phyloP scores from a whole-genome alignment of 2,113 vertebrate genomes.

The Perca fluviatilis region DNA sequence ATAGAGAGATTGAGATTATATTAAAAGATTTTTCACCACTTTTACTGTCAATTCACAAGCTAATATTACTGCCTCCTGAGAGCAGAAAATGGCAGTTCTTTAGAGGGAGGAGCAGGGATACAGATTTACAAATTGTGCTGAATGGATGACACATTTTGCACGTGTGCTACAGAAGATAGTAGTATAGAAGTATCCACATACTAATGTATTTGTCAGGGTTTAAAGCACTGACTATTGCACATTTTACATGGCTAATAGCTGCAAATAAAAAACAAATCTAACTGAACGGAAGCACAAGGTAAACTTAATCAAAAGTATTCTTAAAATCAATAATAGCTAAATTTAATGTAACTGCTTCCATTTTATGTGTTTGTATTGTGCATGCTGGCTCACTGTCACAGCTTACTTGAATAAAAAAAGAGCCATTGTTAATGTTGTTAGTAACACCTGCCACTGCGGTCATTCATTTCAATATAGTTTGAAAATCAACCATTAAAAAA shows the following conservation, averaged over 20 bases:
- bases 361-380: too few relatives aligned
- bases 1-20: slow-evolving; percentile 13
- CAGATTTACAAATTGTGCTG: slow-evolving; percentile 11
- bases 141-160: slow-evolving; percentile 25
- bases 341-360: too few relatives aligned
- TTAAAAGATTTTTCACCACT: slow-evolving; percentile 29
- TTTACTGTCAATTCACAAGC: slow-evolving; percentile 21
- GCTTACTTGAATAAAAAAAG: too few relatives aligned
- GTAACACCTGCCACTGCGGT: too few relatives aligned
- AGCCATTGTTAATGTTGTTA: too few relatives aligned
- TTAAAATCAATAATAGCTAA: too few relatives aligned
- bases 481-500: too few relatives aligned
- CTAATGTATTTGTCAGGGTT: neutral
- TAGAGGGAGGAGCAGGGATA: neutral
- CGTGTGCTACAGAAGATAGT: neutral
- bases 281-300: neutral
- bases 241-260: neutral
- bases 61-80: neutral
- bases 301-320: neutral
- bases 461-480: too few relatives aligned
- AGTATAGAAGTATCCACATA: neutral
- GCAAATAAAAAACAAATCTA: neutral
- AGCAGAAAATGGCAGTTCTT: neutral
- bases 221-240: slow-evolving; percentile 1
- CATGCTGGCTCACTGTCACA: too few relatives aligned